Base-by-base conservation (phyloP, 1,140 invertebrate genomes). In the Venturia canescens region DNA sequence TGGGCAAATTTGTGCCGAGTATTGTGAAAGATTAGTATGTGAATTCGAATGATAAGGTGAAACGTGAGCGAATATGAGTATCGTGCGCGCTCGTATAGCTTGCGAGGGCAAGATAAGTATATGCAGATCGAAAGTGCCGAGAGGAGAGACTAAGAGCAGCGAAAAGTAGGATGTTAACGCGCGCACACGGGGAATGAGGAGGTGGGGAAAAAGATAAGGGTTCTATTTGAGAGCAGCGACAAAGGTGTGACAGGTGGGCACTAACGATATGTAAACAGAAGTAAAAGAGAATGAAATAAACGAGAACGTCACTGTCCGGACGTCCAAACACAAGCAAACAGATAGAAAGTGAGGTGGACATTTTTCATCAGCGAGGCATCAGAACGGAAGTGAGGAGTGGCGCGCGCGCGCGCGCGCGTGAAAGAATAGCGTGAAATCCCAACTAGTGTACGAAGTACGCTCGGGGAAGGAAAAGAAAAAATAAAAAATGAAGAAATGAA, bases 191-290 rank as follows among this genome's bases (percentile, higher is more conserved):
- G 13, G 38, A 57, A 57, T 57, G 13, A 57, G 53, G 21, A 57
- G 18, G 53, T 57, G 53, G 11, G 13, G 38, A 44, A 44, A 57
- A 57, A 57, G 71, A 44, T 34, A 48, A 44, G 71, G 71, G 21
- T 21, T 34, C 21, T 74, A 74, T 26, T 13, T 29, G 18, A 23
- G 71, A 23, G 34, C 1, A 44, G 38, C 16, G 21, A 38, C 27
- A 74, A 44, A 57, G 53, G 53, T 57, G 71, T 44, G 71, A 74
- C 71, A 74, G 71, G 71, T 74, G 71, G 71, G 34, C 71, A n/a
- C 71, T 74, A 74, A 74, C 71, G 71, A 74, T 74, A 74, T 74
- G 71, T 74, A 74, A 34, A 74, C 48, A 74, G 31, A n/a, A 74
- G 34, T n/a, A 74, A 74, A 74, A 34, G 34, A 74, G 34, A 74